These are phyloP conservation scores for Helarctos malayanus DNA, from an alignment of 2,797 vertebrate species.

Conservation along the genomic window DNA sequence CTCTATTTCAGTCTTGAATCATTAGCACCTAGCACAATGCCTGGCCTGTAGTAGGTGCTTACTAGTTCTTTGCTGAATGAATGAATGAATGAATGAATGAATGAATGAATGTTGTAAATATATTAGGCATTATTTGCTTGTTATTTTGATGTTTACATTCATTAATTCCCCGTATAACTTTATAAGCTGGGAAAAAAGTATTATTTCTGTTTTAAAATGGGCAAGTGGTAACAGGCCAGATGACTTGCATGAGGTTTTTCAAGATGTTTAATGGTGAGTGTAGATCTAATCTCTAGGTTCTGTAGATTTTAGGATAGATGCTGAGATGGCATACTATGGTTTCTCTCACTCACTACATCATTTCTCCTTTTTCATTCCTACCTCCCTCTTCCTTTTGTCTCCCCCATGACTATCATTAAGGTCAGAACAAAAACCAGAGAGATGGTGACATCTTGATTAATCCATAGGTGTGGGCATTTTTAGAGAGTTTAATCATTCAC, in stretches of 20 bases:
- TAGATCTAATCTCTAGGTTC: background rate
- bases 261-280: background rate
- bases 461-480: background rate
- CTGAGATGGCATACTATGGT: background rate
- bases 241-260: background rate
- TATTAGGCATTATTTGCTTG: background rate
- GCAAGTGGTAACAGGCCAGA: background rate
- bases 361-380: background rate
- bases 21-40: background rate
- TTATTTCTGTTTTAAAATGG: background rate
- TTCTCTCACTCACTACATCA: background rate
- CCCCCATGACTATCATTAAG: background rate
- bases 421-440: background rate
- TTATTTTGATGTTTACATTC: slow-evolving; percentile 1
- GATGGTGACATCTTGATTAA: background rate
- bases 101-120: background rate
- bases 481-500: background rate
- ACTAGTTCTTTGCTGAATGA: background rate
- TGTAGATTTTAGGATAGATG: background rate
- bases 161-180: background rate
- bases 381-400: background rate
- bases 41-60: background rate
- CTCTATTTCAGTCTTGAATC: background rate
- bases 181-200: background rate
- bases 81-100: background rate